These are phyloP conservation scores for Drosophila persimilis DNA, from an alignment of 1,140 invertebrate genomes.

Conservation along the genomic window DNA sequence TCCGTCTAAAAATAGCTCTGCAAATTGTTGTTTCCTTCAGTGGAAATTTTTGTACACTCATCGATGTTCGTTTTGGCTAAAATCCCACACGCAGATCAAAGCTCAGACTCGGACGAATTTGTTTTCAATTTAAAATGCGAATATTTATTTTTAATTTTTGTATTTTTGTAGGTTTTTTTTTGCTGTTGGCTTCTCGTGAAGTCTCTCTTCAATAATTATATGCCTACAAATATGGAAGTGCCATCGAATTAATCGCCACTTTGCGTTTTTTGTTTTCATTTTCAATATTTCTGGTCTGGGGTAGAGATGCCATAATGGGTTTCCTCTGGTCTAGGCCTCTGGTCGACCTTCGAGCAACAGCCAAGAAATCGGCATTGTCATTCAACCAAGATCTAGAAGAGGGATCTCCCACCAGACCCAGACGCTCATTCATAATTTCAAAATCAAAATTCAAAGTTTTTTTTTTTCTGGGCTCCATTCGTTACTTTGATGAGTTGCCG, in stretches of 20 bases:
- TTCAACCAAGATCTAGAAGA: constrained; percentile 62
- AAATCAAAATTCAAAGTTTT: constrained; percentile 22
- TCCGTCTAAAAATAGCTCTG: too few relatives aligned
- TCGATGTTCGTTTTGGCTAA: not conserved
- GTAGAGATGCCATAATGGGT: constrained; percentile 45
- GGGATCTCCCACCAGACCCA: constrained; percentile 30
- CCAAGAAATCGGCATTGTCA: constrained; percentile 67
- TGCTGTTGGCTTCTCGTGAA: constrained; percentile 29
- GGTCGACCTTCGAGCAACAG: constrained; percentile 63
- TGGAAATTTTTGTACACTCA: constrained; percentile 24
- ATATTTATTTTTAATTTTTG: constrained; percentile 47
- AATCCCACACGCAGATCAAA: constrained; percentile 42
- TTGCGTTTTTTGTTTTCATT: constrained; percentile 53
- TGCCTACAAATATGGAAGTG: constrained; percentile 77
- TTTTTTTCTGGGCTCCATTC: constrained; percentile 37
- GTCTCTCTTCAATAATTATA: constrained; percentile 63
- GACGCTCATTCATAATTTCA: constrained; percentile 69
- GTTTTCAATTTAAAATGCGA: constrained; percentile 62
- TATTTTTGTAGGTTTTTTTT: constrained; percentile 8
- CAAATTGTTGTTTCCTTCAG: constrained; percentile 18
- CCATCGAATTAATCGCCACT: constrained; percentile 78
- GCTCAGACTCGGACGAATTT: constrained; percentile 35
- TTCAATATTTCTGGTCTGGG: constrained; percentile 44
- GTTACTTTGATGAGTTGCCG: constrained; percentile 75
- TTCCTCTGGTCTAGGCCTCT: constrained; percentile 34